A percentile compares a stretch with the other conserved stretches of the same genome.
phyloP scores from a whole-genome alignment of 2,797 vertebrate species.

The Molossus alvarezi region DNA sequence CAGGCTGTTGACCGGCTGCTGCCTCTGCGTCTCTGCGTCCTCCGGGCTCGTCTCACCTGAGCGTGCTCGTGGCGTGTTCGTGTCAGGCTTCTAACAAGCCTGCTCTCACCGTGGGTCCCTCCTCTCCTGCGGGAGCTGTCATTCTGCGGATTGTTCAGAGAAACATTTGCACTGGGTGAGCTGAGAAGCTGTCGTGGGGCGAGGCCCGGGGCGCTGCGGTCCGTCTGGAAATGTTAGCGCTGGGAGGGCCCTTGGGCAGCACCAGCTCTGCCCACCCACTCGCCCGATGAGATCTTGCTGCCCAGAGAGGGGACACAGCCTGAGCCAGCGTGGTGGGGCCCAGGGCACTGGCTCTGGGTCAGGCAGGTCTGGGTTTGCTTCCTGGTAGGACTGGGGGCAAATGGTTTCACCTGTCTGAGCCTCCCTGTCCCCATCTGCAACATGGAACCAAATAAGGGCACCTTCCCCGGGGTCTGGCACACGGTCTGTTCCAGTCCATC shows the following conservation, averaged over 20 bases:
- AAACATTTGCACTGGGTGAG: background rate
- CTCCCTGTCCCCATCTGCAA: background rate
- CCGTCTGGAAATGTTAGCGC: background rate
- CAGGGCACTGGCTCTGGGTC: background rate
- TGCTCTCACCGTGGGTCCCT: rapidly evolving
- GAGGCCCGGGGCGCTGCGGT: background rate
- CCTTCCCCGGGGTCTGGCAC: no score
- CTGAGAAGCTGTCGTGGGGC: rapidly evolving
- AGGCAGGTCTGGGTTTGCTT: background rate
- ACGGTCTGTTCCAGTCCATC: background rate
- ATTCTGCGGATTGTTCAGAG: background rate
- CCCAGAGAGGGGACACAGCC: background rate
- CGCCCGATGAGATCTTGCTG: background rate
- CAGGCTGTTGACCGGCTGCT: rapidly evolving
- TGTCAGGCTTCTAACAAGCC: slow-evolving; percentile 30
- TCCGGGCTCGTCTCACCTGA: background rate
- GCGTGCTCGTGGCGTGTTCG: rapidly evolving
- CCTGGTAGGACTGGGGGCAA: background rate
- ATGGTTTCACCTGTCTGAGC: background rate
- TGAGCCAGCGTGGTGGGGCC: background rate
- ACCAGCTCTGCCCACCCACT: background rate
- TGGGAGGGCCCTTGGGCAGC: background rate
- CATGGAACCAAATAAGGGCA: background rate
- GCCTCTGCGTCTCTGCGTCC: background rate
- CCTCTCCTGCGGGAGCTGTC: slow-evolving; percentile 29